Conservation (phyloP, 1,140 invertebrate genomes). For the Ips typographus region DNA sequence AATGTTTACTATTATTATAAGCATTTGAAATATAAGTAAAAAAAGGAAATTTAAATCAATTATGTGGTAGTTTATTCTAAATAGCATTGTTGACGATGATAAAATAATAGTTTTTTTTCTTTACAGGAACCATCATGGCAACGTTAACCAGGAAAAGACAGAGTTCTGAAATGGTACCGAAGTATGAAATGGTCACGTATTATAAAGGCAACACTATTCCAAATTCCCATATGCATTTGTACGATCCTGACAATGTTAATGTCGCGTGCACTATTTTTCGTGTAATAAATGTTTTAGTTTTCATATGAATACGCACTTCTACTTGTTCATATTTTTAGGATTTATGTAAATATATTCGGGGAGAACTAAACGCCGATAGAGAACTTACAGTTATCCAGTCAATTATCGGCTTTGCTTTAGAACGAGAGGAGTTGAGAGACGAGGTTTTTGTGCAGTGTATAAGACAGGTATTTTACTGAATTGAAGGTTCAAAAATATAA, state of each 20-base stretch:
- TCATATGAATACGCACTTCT: too few relatives aligned
- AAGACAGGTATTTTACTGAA: constrained; percentile 58
- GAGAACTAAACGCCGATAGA: constrained; percentile 79
- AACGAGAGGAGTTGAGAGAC: constrained; percentile 84
- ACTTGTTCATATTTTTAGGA: constrained; percentile 61
- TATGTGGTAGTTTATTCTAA: too few relatives aligned
- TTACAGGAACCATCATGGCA: constrained; percentile 76
- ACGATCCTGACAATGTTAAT: constrained; percentile 91
- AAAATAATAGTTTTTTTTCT: background rate
- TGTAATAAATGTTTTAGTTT: constrained; percentile 56
- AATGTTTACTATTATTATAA: too few relatives aligned
- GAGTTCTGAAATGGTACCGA: constrained; percentile 76
- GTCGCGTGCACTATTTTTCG: constrained; percentile 89
- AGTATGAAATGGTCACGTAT: constrained; percentile 91
- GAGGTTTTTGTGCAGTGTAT: constrained; percentile 89
- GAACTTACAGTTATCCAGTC: constrained; percentile 82
- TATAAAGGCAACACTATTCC: constrained; percentile 86
- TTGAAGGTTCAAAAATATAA: background rate
- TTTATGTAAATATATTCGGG: constrained; percentile 81
- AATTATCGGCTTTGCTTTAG: constrained; percentile 82
- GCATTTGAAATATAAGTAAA: too few relatives aligned
- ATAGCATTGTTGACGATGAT: too few relatives aligned
- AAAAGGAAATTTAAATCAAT: too few relatives aligned
- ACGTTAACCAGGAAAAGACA: constrained; percentile 82
- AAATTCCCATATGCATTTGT: constrained; percentile 92